Conservation (phyloP, 2,888 invertebrate species). For the Chromoteleia sp. region DNA sequence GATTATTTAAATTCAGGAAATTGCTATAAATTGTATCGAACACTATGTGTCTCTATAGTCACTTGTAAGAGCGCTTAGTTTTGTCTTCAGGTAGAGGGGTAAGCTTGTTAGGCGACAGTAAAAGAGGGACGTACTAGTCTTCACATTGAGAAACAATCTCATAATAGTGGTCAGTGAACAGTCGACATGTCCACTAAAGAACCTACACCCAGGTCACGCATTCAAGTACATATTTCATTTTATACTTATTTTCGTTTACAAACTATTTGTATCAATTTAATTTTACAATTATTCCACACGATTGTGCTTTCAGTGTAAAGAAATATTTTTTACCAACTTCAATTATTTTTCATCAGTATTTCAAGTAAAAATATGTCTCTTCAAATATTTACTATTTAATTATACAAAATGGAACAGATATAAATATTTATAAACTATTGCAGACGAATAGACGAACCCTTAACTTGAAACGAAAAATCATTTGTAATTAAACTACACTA, state of each 20-base stretch:
- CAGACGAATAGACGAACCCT: too few species aligned
- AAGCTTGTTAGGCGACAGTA: constrained; percentile 60
- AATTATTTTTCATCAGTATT: too few species aligned
- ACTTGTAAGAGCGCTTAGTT: constrained; percentile 60
- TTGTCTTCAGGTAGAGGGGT: constrained; percentile 69
- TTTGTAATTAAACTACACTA: too few species aligned
- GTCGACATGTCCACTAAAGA: constrained; percentile 69
- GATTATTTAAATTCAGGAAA: constrained; percentile 81
- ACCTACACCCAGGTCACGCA: constrained; percentile 62
- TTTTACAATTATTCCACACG: too few species aligned
- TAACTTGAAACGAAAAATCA: too few species aligned
- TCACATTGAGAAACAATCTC: constrained; percentile 59
- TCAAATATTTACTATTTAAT: too few species aligned
- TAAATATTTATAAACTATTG: too few species aligned
- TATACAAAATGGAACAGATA: too few species aligned
- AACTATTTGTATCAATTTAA: background rate
- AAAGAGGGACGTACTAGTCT: constrained; percentile 60
- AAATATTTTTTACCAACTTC: too few species aligned
- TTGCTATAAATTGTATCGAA: constrained; percentile 58
- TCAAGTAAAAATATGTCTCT: too few species aligned
- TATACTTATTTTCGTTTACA: background rate
- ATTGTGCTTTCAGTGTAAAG: too few species aligned
- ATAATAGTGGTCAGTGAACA: constrained; percentile 65
- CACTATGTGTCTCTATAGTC: constrained; percentile 50
- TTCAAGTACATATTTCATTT: constrained; percentile 55